Conservation (phyloP, 2,797 vertebrate species). For the Crenuchus spilurus region DNA sequence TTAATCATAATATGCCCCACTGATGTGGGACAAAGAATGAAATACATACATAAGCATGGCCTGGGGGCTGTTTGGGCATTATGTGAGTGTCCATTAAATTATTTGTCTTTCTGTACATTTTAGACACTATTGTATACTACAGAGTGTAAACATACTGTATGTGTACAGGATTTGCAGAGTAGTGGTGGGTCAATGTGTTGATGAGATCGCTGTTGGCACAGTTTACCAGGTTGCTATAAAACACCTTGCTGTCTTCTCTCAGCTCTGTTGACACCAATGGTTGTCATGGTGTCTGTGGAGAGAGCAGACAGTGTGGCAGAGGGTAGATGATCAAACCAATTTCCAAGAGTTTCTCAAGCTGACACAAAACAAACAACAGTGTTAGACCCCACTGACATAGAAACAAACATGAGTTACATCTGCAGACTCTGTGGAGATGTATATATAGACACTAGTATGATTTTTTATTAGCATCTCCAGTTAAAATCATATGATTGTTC, state of each 20-base stretch:
- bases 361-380: not conserved
- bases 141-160: not conserved
- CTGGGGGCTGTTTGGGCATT: no score
- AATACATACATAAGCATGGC: no score
- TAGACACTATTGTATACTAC: not conserved
- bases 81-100: not conserved
- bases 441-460: no score
- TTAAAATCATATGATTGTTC: no score
- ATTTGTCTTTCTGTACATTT: not conserved
- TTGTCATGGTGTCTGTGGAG: constrained; percentile 11
- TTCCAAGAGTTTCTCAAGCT: not conserved
- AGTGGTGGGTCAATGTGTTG: not conserved
- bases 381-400: not conserved
- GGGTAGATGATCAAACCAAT: not conserved
- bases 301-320: not conserved
- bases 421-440: not conserved
- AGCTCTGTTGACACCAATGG: not conserved
- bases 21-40: no score
- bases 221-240: not conserved
- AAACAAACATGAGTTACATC: not conserved
- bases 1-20: not conserved
- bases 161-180: not conserved
- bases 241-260: not conserved
- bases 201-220: not conserved
- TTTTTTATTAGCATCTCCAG: no score